A percentile compares a stretch with the other conserved stretches of the same genome.
phyloP scores from a whole-genome alignment of 2,888 invertebrate genomes.

The Tachystola acroxantha region DNA sequence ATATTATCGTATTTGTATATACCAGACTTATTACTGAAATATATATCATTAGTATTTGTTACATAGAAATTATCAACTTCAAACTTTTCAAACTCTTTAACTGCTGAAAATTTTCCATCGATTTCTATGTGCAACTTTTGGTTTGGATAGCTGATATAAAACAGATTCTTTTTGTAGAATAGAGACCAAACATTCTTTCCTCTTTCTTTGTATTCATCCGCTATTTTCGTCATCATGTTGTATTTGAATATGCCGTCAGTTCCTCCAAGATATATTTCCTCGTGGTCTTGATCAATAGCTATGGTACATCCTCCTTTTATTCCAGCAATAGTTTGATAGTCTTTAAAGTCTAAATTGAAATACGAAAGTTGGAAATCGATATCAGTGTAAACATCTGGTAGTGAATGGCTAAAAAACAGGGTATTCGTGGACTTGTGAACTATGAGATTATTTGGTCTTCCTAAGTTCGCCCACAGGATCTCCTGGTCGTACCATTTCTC shows the following conservation, averaged over 20 bases:
- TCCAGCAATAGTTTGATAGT: conserved; percentile 39
- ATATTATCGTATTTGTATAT: conserved; percentile 39
- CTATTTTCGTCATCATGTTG: conserved; percentile 43
- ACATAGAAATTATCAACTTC: conserved; percentile 51
- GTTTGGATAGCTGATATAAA: conserved; percentile 55
- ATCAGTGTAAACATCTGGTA: conserved; percentile 40
- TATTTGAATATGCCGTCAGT: conserved; percentile 56
- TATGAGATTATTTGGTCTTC: conserved; percentile 44
- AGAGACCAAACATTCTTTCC: conserved; percentile 50
- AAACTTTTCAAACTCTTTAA: conserved; percentile 45
- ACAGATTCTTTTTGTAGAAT: conserved; percentile 42
- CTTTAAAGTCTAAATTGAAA: conserved; percentile 36
- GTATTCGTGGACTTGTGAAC: conserved; percentile 41
- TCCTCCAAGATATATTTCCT: conserved; percentile 52
- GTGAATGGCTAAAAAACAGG: conserved; percentile 46
- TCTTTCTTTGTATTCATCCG: conserved; percentile 46
- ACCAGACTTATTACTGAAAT: conserved; percentile 48
- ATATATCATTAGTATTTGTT: conserved; percentile 29
- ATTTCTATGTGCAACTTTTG: conserved; percentile 46
- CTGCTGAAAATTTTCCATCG: conserved; percentile 41
- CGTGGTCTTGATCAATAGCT: conserved; percentile 43
- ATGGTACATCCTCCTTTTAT: conserved; percentile 50
- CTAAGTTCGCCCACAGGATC: conserved; percentile 32
- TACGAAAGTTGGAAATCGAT: conserved; percentile 47
- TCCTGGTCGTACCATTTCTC: conserved; percentile 42